Evolutionary conservation across 2,797 vertebrate species (phyloP).

Genomic region (Phalanger gymnotis): DNA sequence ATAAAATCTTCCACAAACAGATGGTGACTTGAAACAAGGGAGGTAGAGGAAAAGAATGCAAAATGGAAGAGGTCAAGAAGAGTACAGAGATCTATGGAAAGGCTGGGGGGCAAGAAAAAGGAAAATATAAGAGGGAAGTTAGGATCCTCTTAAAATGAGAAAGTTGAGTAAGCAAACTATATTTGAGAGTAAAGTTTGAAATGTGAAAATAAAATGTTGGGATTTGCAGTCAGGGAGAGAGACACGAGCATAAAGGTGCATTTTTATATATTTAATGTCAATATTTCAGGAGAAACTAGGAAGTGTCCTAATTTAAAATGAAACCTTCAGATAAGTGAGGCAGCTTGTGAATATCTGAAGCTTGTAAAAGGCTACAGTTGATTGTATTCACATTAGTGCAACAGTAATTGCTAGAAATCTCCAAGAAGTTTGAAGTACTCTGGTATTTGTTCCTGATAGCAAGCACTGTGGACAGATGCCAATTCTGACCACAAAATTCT

Average conservation of each 20-base stretch:
- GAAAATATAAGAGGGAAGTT: background rate
- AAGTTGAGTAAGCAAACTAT: background rate
- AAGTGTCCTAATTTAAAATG: background rate
- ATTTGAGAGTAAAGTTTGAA: background rate
- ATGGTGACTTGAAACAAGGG: background rate
- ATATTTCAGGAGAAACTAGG: background rate
- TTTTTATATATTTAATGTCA: background rate
- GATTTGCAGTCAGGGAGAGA: too few species aligned
- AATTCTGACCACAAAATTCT: background rate
- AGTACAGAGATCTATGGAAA: background rate
- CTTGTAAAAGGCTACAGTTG: background rate
- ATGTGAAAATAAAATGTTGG: background rate
- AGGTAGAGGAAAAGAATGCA: background rate
- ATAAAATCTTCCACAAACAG: background rate
- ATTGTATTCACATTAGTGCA: background rate
- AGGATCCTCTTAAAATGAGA: background rate
- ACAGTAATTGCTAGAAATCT: background rate
- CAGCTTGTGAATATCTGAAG: background rate
- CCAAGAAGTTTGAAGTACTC: background rate
- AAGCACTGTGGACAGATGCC: background rate
- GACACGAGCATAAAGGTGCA: background rate
- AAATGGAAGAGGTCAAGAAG: background rate
- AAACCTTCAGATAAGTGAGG: fast-evolving
- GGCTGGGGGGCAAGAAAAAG: background rate
- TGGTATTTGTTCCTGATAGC: background rate